Base-by-base conservation (phyloP, 2,797 vertebrate genomes). In the Acanthurus tractus region DNA sequence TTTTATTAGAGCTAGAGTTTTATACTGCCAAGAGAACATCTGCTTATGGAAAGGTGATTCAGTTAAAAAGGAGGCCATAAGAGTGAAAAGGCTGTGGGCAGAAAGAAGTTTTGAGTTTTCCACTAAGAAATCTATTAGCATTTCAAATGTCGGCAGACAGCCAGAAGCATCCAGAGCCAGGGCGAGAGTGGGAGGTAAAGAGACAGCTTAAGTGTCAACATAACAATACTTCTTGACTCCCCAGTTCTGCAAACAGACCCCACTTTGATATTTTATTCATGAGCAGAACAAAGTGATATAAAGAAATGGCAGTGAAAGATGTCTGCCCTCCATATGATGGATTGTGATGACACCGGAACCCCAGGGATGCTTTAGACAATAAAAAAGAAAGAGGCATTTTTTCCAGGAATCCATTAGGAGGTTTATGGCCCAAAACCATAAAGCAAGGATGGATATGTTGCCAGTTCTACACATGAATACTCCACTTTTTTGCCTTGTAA, bases 201-300 rank as follows among this genome's bases (percentile, higher is more conserved):
- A 86, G 73, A 82, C 74, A 58, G 57, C 68, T 53, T 10, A 42
- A 71, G 78, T 81, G 82, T 88, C 87, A 84, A 76, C 38, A 78
- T 62, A 78, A 89, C 74, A 84, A 78, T 70, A 74, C 79, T 83
- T 78, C 67, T 84, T 63, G 68, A 63, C 82, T 86, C 63, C 64
- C 40, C 66, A 57, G 65, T 61, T 81, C 73, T 68, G 65, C 46
- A 77, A 83, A 76, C 58, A 84, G 76, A 73, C 78, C 20, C 52
- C 7, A n/a, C 78, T 84, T 84, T 91, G 82, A 87, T 87, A 80
- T 88, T 89, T 90, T 87, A 92, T 92, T 89, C 82, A 91, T 87
- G 65, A 87, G 73, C 34, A 57, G 69, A 85, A 88, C 78, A 80
- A 87, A 91, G 71, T 59, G 62, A 69, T 70, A 70, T 6, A 25